A percentile compares a stretch with the other conserved stretches of the same genome.
Conservation (phyloP, 2,888 invertebrate species). For the Neelides folsomi region DNA sequence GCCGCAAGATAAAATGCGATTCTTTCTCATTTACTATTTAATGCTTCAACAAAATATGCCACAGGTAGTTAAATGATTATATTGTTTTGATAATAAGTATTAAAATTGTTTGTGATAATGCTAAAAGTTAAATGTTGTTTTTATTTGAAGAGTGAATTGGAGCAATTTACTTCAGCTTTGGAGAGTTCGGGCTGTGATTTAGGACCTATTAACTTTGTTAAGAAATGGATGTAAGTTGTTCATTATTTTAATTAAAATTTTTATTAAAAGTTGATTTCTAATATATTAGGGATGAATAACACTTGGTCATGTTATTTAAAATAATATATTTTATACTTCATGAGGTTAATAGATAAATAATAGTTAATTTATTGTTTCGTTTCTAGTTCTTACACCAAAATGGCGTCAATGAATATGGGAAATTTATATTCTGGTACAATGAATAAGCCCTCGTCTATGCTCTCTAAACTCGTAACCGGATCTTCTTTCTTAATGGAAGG, state of each 20-base stretch:
- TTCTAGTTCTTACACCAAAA: slow-evolving; percentile 61
- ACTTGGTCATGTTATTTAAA: no score
- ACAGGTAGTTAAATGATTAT: slow-evolving; percentile 6
- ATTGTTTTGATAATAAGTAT: background rate
- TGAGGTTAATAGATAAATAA: no score
- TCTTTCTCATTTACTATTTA: slow-evolving; percentile 84
- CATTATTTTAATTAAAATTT: background rate
- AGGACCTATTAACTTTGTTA: slow-evolving; percentile 71
- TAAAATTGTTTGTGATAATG: background rate
- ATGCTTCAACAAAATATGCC: slow-evolving; percentile 9
- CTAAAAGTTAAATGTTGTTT: slow-evolving; percentile 2
- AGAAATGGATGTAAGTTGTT: slow-evolving; percentile 69
- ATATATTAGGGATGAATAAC: no score
- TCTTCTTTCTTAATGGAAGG: slow-evolving; percentile 99
- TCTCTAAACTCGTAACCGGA: slow-evolving; percentile 90
- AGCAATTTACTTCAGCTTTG: slow-evolving; percentile 66
- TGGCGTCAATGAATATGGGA: slow-evolving; percentile 40
- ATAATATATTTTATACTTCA: no score
- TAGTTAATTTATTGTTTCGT: slow-evolving; percentile 9
- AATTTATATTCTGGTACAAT: slow-evolving; percentile 1
- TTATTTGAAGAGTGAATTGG: slow-evolving; percentile 52
- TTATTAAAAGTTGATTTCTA: no score
- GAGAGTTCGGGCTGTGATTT: slow-evolving; percentile 71
- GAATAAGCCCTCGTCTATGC: slow-evolving; percentile 52
- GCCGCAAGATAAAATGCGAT: slow-evolving; percentile 78